Evolutionary conservation across 2,888 invertebrate genomes (phyloP).

Genomic region (Clivina fossor): DNA sequence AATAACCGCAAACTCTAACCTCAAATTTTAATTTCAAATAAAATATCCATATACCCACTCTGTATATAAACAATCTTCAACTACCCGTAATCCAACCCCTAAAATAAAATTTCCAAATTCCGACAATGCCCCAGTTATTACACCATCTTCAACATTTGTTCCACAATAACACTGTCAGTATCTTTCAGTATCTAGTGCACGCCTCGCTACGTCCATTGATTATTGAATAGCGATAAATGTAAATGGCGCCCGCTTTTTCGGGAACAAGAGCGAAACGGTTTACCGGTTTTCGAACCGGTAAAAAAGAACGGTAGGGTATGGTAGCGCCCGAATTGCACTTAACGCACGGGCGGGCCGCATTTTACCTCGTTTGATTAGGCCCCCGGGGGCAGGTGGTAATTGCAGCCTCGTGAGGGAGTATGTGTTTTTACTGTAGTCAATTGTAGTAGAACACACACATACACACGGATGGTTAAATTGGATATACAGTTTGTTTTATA

Average conservation of each 20-base stretch:
- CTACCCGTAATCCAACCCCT: too few relatives aligned
- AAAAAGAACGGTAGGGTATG: constrained; percentile 14
- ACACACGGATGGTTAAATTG: background rate
- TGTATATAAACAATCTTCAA: too few relatives aligned
- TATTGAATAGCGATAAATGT: constrained; percentile 27
- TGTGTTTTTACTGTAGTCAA: constrained; percentile 2
- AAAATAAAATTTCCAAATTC: too few relatives aligned
- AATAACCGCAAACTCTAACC: too few relatives aligned
- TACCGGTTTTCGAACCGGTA: too few relatives aligned
- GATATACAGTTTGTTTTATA: background rate
- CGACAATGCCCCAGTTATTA: too few relatives aligned
- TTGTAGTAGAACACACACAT: too few relatives aligned
- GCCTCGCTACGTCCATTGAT: constrained; percentile 22
- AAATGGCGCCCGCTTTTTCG: constrained; percentile 7
- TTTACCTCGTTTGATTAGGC: background rate
- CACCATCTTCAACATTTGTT: too few relatives aligned
- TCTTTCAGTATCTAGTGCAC: constrained; percentile 2
- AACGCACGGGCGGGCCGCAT: constrained; percentile 1
- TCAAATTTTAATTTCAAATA: too few relatives aligned
- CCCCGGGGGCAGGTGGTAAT: background rate
- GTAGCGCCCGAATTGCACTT: constrained; percentile 5
- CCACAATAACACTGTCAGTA: too few relatives aligned
- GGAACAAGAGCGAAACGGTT: too few relatives aligned
- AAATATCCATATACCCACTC: too few relatives aligned
- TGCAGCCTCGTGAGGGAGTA: background rate